Evolutionary conservation across 2,797 vertebrate genomes (phyloP), one percentile per base, ranked within the genome.

Genomic region (Myotis planiceps): DNA sequence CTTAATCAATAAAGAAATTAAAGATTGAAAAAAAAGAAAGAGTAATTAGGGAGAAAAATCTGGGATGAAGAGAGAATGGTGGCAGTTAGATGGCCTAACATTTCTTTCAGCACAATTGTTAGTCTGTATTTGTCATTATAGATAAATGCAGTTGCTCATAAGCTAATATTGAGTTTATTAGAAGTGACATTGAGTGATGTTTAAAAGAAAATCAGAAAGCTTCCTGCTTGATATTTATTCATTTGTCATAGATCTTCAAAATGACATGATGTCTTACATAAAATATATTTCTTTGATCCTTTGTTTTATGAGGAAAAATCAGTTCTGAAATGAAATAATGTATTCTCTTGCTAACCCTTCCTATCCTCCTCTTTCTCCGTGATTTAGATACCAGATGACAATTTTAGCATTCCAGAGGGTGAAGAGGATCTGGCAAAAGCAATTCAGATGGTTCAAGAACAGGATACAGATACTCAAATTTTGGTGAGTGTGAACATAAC

Each of bases 381-480:
- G 23, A 3, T 92, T 89, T 93, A 99, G 99, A 97, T 99, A 71
- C 95, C 97, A 87, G 51, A 95, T 93, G 99, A 99, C n/a, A 98
- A 99, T 23, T 96, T 97, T 75, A 98, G 98, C 92, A 86, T 98
- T 82, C 97, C 96, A 21, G 99, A 99, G 80, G 99, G 97, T 25
- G 99, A 99, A 94, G 99, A 99, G 95, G 98, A 99, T 96, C 96
- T 99, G 80, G 95, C 98, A 39, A 98, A 98, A 49, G 98, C 98
- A 39, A 96, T 99, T 49, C 98, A 98, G 58, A 95, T 98, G 1
- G 78, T 99, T 76, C 94, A 98, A 51, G 95, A 98, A 34, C 98
- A 98, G 29, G 55, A 90, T 84, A 96, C 98, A 90, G 98, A 98
- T 47, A 81, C 63, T 4, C 86, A 97, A 3, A 94, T 98, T 97